These are phyloP conservation scores for Parazoanthus darwini DNA, from an alignment of 92 coral and sea anemone genomes.

Conservation along the genomic window DNA sequence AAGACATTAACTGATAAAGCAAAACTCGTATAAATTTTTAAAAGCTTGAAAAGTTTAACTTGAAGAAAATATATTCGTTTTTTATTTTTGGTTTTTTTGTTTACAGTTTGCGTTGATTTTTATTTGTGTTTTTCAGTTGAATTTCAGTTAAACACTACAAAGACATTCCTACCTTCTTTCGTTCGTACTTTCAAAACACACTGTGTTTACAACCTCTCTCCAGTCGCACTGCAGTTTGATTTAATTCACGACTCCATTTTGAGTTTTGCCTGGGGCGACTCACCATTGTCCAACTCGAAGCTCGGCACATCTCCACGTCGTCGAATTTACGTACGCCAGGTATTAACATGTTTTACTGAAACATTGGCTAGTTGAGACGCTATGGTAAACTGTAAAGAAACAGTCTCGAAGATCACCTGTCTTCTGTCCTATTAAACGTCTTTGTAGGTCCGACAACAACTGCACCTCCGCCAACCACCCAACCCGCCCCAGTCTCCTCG, in stretches of 20 bases:
- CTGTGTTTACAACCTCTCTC: not conserved
- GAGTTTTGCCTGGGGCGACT: not conserved
- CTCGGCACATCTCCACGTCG: not conserved
- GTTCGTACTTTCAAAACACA: not conserved
- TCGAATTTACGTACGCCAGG: not conserved
- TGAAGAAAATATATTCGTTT: not conserved
- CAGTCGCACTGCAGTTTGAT: not conserved
- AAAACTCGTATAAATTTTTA: not conserved
- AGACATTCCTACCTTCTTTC: constrained; percentile 15
- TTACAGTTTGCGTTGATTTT: not conserved
- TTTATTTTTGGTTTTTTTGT: not conserved
- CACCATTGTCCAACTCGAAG: not conserved
- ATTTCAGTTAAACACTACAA: not conserved
- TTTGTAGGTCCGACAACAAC: constrained; percentile 39
- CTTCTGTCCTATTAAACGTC: constrained; percentile 3
- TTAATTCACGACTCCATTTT: not conserved
- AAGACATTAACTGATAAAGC: not conserved
- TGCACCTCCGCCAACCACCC: constrained; percentile 30
- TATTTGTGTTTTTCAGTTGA: not conserved
- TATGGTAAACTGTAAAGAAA: not conserved
- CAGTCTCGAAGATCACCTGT: not conserved
- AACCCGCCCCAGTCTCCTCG: constrained; percentile 43
- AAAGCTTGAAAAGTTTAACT: not conserved
- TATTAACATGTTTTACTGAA: not conserved
- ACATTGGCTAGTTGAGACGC: not conserved